Evolutionary conservation across 2,797 vertebrate genomes (phyloP).

Genomic region (Sebastes vulpes): DNA sequence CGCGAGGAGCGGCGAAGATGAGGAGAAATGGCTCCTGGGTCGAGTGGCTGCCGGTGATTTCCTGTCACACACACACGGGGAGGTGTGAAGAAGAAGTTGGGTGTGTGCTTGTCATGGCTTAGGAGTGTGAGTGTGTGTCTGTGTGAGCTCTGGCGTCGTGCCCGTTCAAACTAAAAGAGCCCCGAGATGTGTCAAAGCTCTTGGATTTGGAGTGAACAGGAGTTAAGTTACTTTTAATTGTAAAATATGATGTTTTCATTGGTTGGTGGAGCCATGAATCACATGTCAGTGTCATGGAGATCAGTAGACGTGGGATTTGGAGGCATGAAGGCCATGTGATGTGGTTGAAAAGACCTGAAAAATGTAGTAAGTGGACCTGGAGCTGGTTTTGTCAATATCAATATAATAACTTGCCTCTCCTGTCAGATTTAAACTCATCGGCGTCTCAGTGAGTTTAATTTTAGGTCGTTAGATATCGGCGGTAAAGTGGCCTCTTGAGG

Average conservation of each 20-base stretch:
- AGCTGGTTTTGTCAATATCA: fast-evolving
- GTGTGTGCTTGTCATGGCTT: slow-evolving; percentile 19
- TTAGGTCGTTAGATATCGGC: background rate
- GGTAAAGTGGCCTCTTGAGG: slow-evolving; percentile 42
- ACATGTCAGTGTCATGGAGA: background rate
- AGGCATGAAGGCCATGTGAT: background rate
- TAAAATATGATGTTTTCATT: background rate
- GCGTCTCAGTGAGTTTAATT: slow-evolving; percentile 24
- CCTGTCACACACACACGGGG: slow-evolving; percentile 54
- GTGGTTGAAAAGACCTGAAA: background rate
- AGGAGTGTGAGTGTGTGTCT: slow-evolving; percentile 7
- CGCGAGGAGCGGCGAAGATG: slow-evolving; percentile 60
- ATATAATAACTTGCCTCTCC: background rate
- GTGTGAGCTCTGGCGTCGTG: slow-evolving; percentile 40
- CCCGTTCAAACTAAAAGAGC: slow-evolving; percentile 29
- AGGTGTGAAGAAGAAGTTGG: slow-evolving; percentile 54
- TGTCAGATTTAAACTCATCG: background rate
- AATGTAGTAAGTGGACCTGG: background rate
- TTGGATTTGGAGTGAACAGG: slow-evolving; percentile 16
- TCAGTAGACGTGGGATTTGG: too few species aligned
- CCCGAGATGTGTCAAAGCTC: slow-evolving; percentile 31
- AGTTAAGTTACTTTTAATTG: slow-evolving; percentile 7
- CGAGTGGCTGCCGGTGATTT: slow-evolving; percentile 70
- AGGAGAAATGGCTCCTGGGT: slow-evolving; percentile 61
- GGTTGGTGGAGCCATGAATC: background rate